Base-by-base conservation (phyloP, 2,888 invertebrate species). In the Yponomeuta cagnagella region DNA sequence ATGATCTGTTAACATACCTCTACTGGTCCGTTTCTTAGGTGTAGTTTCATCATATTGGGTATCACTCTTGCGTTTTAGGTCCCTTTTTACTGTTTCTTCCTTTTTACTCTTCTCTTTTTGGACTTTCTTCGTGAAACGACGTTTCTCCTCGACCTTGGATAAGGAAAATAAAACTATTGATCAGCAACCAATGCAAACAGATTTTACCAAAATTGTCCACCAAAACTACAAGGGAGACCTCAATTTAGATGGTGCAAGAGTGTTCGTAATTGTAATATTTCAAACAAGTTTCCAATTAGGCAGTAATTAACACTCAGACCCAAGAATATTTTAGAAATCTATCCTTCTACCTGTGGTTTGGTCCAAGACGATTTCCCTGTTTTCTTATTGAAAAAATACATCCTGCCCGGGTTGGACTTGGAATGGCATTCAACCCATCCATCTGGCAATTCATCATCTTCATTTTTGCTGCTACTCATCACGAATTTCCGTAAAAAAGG, bases 321-420 rank as follows among this genome's bases (percentile, higher is more conserved):
- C 65, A 65, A 30, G 23, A 65, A 31, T 52, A 52, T 48, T 33
- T 33, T 23, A 66, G 79, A 83, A 82, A 84, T 80, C 80, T 80
- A 91, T 92, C 87, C 85, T 84, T 80, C 80, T 80, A 91, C 92
- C 87, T 85, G 84, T 71, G 92, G 91, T 81, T 86, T 80, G 52
- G 86, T 85, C 92, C 92, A 92, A 73, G 87, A 89, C 73, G 92
- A 91, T 79, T 86, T 88, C 73, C 91, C 91, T 70, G 89, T 91
- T 82, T 84, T 90, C 76, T 80, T 88, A 76, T 92, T 89, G 77
- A 91, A 92, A 83, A 85, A 92, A 81, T 91, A 92, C 76, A 86
- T 88, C 77, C 88, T 86, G 9, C 89, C 90, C 31, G 87, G 87
- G 75, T 80, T 89, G 43, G 90, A 89, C 78, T 90, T 92, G 5